Conservation (phyloP, 2,113 vertebrate species). For the Chrysemys picta region DNA sequence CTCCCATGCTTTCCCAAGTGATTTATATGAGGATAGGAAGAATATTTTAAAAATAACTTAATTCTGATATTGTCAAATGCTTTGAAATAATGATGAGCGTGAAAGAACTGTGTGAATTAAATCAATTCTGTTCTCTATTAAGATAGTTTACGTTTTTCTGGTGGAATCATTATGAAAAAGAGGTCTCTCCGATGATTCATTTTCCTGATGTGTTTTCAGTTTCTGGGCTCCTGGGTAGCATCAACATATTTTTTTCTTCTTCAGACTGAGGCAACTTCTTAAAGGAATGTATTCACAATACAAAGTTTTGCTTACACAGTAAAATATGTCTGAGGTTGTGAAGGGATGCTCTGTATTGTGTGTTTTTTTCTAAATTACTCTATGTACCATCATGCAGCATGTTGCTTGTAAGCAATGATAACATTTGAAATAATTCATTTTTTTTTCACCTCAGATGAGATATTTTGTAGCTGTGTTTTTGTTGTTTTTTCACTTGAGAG, state of each 20-base stretch:
- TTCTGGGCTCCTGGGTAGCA: background rate
- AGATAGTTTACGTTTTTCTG: background rate
- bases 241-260: background rate
- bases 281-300: constrained; percentile 34
- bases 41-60: background rate
- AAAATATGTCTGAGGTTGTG: constrained; percentile 16
- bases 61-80: background rate
- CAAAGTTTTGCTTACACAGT: constrained; percentile 4
- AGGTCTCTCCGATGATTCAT: background rate
- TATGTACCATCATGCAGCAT: constrained; percentile 19
- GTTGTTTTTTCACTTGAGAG: constrained; percentile 13
- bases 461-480: background rate
- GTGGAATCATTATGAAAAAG: constrained; percentile 36
- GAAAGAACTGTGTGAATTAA: background rate
- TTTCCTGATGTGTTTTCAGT: background rate
- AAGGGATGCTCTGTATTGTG: constrained; percentile 27
- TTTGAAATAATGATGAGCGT: constrained; percentile 50
- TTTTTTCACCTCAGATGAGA: background rate
- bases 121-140: background rate
- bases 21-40: constrained; percentile 1
- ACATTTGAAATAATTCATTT: background rate
- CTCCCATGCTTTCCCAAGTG: background rate
- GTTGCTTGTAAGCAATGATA: background rate
- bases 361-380: background rate
- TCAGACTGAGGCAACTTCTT: constrained; percentile 37